phyloP scores from a whole-genome alignment of 2,113 vertebrate genomes.

The Sylvietta virens region DNA sequence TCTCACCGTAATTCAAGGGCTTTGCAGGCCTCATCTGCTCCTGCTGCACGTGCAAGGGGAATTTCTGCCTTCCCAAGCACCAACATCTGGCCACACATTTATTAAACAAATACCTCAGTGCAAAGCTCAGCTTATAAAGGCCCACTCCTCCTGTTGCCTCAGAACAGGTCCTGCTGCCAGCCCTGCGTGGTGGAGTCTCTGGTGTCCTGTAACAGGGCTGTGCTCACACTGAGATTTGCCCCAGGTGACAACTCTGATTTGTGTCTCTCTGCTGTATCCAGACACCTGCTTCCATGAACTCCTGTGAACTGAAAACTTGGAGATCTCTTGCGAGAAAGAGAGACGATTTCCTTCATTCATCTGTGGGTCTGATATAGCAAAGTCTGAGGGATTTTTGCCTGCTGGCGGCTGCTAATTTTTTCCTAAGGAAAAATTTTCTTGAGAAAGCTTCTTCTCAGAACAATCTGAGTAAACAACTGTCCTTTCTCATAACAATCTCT shows the following conservation, averaged over 20 bases:
- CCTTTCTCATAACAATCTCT: too few relatives aligned
- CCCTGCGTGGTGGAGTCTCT: rapidly evolving
- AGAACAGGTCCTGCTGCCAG: background rate
- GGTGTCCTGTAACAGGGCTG: background rate
- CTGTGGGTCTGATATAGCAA: too few relatives aligned
- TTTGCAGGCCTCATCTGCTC: background rate
- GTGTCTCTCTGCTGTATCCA: background rate
- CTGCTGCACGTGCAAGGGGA: background rate
- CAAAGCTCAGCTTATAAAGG: background rate
- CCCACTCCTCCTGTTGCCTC: background rate
- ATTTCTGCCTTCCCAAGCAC: background rate
- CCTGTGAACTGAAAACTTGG: background rate
- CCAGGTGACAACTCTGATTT: background rate
- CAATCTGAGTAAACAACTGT: too few relatives aligned
- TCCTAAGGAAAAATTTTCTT: too few relatives aligned
- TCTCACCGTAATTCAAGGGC: background rate
- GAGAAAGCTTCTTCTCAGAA: too few relatives aligned
- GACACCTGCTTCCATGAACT: background rate
- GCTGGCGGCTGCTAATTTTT: too few relatives aligned
- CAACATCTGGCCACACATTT: background rate
- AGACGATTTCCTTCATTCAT: background rate
- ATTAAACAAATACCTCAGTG: background rate
- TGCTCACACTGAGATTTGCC: background rate
- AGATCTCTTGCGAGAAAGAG: too few relatives aligned
- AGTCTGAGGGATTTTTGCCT: too few relatives aligned